A percentile compares a stretch with the other conserved stretches of the same genome.
These are phyloP conservation scores for Micronycteris hirsuta DNA, from an alignment of 2,113 vertebrate genomes.

Conservation along the genomic window DNA sequence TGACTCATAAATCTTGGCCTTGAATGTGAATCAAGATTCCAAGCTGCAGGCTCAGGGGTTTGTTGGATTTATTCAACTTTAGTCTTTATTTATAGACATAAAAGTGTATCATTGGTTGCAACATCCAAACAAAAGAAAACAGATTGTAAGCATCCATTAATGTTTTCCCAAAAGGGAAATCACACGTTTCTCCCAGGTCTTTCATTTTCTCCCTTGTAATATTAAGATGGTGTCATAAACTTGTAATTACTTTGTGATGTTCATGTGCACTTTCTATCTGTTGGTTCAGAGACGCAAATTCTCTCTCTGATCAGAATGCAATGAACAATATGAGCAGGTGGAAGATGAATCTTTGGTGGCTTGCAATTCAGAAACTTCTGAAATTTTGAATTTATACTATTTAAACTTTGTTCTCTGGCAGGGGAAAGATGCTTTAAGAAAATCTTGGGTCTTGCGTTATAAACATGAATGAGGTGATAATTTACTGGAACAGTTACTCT, in stretches of 20 bases:
- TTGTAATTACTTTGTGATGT: constrained; percentile 83
- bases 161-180: constrained; percentile 86
- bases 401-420: constrained; percentile 65
- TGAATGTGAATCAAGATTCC: constrained; percentile 94
- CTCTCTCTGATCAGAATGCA: constrained; percentile 74
- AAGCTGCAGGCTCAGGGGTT: constrained; percentile 90
- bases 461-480: constrained; percentile 9
- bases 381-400: constrained; percentile 67
- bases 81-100: constrained; percentile 87
- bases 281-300: constrained; percentile 75
- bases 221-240: constrained; percentile 87
- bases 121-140: constrained; percentile 88
- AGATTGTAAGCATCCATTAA: constrained; percentile 88
- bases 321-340: constrained; percentile 72
- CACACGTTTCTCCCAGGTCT: constrained; percentile 79
- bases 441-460: constrained; percentile 35
- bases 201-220: constrained; percentile 82
- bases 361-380: constrained; percentile 68
- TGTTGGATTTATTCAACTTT: constrained; percentile 92
- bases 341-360: constrained; percentile 75
- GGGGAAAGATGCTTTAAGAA: constrained; percentile 65
- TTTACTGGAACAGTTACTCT: neutral
- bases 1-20: constrained; percentile 98
- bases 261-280: constrained; percentile 75
- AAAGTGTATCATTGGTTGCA: constrained; percentile 87